These are phyloP conservation scores for Sipunculus nudus DNA, from an alignment of 2,888 invertebrate species.

Conservation along the genomic window DNA sequence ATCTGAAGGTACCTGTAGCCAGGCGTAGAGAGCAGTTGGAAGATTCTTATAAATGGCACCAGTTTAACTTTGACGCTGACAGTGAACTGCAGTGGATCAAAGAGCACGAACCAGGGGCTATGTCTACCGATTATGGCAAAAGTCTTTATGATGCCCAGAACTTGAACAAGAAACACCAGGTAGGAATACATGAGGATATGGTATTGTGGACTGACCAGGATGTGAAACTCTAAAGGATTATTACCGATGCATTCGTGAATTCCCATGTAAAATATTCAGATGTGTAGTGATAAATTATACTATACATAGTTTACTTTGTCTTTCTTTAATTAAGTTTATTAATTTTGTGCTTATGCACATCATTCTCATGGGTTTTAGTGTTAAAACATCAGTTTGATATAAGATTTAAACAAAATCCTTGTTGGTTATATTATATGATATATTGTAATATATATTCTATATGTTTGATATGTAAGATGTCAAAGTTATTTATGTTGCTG, in stretches of 20 bases:
- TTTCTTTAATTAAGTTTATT: no score
- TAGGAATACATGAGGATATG: no score
- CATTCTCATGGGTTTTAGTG: no score
- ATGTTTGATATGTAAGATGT: background rate
- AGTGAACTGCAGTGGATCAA: slow-evolving; percentile 95
- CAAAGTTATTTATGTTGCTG: background rate
- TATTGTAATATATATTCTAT: background rate
- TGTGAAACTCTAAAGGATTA: no score
- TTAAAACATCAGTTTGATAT: no score
- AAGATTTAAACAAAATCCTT: no score
- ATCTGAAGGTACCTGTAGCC: slow-evolving; percentile 78
- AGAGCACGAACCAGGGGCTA: slow-evolving; percentile 85
- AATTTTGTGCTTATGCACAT: no score
- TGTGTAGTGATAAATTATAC: no score
- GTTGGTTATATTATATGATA: background rate
- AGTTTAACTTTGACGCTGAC: slow-evolving; percentile 91
- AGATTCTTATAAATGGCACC: slow-evolving; percentile 89
- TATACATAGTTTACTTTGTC: no score
- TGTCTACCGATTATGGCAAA: slow-evolving; percentile 77
- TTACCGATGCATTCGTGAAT: no score
- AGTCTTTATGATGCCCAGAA: slow-evolving; percentile 93
- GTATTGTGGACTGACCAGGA: no score
- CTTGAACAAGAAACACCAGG: slow-evolving; percentile 87
- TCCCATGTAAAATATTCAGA: no score
- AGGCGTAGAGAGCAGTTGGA: slow-evolving; percentile 81